Base-by-base conservation (phyloP, 2,888 invertebrate genomes). In the Agriopis marginaria region DNA sequence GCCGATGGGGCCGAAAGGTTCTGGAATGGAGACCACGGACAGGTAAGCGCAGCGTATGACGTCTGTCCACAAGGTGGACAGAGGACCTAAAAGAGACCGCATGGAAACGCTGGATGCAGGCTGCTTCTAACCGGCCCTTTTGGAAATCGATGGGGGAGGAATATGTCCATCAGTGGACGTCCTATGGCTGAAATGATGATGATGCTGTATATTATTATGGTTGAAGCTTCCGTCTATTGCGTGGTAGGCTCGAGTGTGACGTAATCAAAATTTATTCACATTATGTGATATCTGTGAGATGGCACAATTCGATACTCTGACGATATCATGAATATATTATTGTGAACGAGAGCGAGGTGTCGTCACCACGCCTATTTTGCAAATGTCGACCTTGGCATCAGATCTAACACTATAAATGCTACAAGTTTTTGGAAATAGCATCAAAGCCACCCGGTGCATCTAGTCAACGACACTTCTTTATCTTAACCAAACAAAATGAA, bases 401-500 rank as follows among this genome's bases (percentile, higher is more conserved):
- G 62, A 50, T 60, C 32, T 47, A 47, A n/a, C 17, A 63, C 72
- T 80, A 82, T 81, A 81, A 67, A 81, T 70, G 61, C 64, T 55
- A 61, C 63, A 69, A 32, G 60, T 70, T 61, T 70, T 60, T 65
- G 50, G 40, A 50, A 51, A 56, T 56, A 69, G 67, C 72, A 76
- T 76, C 77, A 79, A 77, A 78, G n/a, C 53, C 58, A 49, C 10
- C 55, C 63, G 12, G 39, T n/a, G 11, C 42, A 60, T 55, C 70
- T 51, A 54, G 14, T 63, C 64, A 70, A 60, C 71, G 17, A 64
- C 63, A 68, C 61, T 66, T 74, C 60, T n/a, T 23, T 17, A 68
- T 70, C 71, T 54, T 49, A 14, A 65, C 50, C 65, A 56, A 74
- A 39, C 17, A 23, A 7, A 68, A 86, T 86, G 86, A 86, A 82